Conservation (phyloP, 1,140 invertebrate genomes). For the Pseudoatta argentina region DNA sequence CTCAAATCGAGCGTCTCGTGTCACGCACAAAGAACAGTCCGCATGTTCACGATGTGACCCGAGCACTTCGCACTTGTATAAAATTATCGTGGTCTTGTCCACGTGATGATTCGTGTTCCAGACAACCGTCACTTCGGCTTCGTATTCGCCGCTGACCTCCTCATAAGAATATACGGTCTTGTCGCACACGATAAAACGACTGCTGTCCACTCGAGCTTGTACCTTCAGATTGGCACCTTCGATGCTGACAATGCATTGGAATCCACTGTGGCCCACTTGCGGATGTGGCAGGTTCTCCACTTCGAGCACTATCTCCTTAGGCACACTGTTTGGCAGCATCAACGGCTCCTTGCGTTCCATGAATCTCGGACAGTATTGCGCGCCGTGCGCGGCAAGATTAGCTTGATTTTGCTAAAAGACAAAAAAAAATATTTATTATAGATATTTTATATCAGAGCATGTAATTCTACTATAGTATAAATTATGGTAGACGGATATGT, state of each 20-base stretch:
- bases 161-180: conserved; percentile 97
- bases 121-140: conserved; percentile 95
- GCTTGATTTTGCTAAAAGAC: conserved; percentile 88
- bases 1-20: conserved; percentile 94
- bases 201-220: conserved; percentile 93
- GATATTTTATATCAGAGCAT: no score
- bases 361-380: conserved; percentile 93
- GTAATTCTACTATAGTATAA: not conserved
- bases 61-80: conserved; percentile 98
- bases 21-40: conserved; percentile 97
- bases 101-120: conserved; percentile 98
- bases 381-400: conserved; percentile 91
- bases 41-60: conserved; percentile 96
- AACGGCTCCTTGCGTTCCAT: conserved; percentile 89
- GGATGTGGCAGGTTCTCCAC: conserved; percentile 96
- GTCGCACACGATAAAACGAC: conserved; percentile 95
- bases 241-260: conserved; percentile 96
- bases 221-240: conserved; percentile 96
- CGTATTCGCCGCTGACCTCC: conserved; percentile 93
- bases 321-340: conserved; percentile 94
- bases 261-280: conserved; percentile 94
- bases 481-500: not conserved
- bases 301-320: conserved; percentile 94
- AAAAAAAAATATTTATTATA: conserved; percentile 38
- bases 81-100: conserved; percentile 94